Evolutionary conservation across 2,888 invertebrate genomes (phyloP).

Genomic region (Pristionchus maxplancki): DNA sequence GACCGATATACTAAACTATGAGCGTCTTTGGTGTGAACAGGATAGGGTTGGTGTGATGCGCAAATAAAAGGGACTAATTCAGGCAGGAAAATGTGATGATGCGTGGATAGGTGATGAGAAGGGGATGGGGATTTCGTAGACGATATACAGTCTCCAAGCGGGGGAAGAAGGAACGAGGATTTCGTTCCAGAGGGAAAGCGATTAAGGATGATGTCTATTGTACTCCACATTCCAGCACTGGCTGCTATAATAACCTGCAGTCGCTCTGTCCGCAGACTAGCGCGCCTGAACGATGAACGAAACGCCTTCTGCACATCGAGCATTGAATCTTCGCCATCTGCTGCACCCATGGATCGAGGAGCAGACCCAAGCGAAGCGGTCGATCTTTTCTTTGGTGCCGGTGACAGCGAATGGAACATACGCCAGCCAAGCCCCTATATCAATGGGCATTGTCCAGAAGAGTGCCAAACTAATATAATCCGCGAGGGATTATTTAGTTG

Average conservation of each 20-base stretch:
- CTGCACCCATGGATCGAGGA: background rate
- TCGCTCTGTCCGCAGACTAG: constrained; percentile 36
- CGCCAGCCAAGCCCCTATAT: constrained; percentile 9
- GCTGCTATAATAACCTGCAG: constrained; percentile 37
- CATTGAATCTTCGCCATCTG: background rate
- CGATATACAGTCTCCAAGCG: background rate
- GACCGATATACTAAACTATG: too few relatives aligned
- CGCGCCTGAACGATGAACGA: constrained; percentile 30
- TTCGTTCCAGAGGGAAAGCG: background rate
- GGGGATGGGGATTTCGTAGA: too few relatives aligned
- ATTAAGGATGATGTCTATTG: background rate
- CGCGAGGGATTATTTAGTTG: too few relatives aligned
- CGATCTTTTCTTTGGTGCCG: background rate
- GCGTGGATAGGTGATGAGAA: background rate
- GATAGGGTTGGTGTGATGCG: background rate
- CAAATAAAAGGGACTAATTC: background rate
- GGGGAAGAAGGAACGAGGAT: too few relatives aligned
- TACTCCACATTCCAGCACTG: background rate
- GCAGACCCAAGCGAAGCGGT: background rate
- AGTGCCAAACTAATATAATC: background rate
- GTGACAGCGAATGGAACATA: background rate
- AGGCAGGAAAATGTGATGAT: background rate
- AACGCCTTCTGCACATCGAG: background rate
- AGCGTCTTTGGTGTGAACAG: too few relatives aligned
- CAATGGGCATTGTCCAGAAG: background rate